These are phyloP conservation scores for Poecile atricapillus DNA, from an alignment of 2,113 vertebrate genomes.

Conservation along the genomic window DNA sequence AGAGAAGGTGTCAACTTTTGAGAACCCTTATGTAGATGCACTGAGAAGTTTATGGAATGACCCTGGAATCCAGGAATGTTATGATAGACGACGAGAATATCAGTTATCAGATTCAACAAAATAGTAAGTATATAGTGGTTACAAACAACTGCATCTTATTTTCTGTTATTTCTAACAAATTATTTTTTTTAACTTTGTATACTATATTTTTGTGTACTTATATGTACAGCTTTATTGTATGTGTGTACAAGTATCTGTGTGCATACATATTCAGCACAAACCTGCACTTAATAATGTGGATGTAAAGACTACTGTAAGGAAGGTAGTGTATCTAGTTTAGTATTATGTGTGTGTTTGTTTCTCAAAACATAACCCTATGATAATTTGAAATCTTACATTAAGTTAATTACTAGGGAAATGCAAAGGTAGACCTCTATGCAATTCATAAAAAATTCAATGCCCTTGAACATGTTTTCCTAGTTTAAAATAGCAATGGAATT, in stretches of 20 bases:
- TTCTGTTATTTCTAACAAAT: neutral
- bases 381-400: constrained; percentile 21
- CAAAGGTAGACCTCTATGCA: neutral
- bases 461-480: neutral
- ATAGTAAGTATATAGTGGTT: constrained; percentile 81
- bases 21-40: constrained; percentile 80
- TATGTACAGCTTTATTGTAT: neutral
- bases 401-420: neutral
- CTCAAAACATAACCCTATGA: neutral
- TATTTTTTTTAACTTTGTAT: neutral
- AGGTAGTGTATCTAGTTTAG: neutral
- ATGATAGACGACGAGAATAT: constrained; percentile 91
- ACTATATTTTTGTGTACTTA: neutral
- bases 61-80: constrained; percentile 89
- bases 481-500: neutral
- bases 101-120: constrained; percentile 93
- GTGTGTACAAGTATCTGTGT: neutral
- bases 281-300: neutral
- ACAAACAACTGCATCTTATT: neutral
- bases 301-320: neutral
- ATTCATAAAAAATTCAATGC: neutral
- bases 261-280: neutral
- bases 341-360: neutral
- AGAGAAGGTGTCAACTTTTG: constrained; percentile 79
- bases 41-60: constrained; percentile 93